Evolutionary conservation across 2,888 invertebrate genomes (phyloP), one percentile per base, ranked within the genome.

Genomic region (Spodoptera picta): DNA sequence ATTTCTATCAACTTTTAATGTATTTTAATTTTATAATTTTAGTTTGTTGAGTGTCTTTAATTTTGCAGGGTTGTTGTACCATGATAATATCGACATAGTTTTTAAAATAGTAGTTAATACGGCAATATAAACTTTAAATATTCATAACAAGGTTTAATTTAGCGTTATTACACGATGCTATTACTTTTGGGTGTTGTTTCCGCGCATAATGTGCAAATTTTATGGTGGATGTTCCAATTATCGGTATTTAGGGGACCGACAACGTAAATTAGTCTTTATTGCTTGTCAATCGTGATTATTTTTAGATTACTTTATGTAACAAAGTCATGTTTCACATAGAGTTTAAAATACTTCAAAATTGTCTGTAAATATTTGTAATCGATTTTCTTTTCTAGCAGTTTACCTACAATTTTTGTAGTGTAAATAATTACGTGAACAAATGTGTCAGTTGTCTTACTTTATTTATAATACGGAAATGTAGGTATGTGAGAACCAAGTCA

Each of bases 381-480:
- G 43, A 74, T 52, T 70, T 70, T 69, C 70, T 50, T 62, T 74
- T 74, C 31, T 70, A 42, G 7, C 69, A 73, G 51, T 69, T 55
- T 36, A 42, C 54, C 24, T 14, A 41, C n/a, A 41, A 23, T 51
- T 12, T 11, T 41, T 27, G 12, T 12, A 50, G 23, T 43, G 23
- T 45, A 12, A 69, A 59, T 60, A 47, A 52, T 69, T 69, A 73
- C 51, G 43, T 55, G n/a, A 54, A 46, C 14, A 24, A 42, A 36
- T 36, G n/a, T 46, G 46, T 9, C 3, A 23, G 23, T 46, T 23
- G 19, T 19, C 19, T 23, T 1, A 49, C 27, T 27, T 27, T 27
- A 27, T 27, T 19, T 19, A 19, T 19, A 19, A 27, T 27, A 27
- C 27, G 14, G 7, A 27, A 11, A 12, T 47, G 27, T 24, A 24